Evolutionary conservation across 2,113 vertebrate genomes (phyloP), one percentile per base, ranked within the genome.

Genomic region (Pterocles burchelli): DNA sequence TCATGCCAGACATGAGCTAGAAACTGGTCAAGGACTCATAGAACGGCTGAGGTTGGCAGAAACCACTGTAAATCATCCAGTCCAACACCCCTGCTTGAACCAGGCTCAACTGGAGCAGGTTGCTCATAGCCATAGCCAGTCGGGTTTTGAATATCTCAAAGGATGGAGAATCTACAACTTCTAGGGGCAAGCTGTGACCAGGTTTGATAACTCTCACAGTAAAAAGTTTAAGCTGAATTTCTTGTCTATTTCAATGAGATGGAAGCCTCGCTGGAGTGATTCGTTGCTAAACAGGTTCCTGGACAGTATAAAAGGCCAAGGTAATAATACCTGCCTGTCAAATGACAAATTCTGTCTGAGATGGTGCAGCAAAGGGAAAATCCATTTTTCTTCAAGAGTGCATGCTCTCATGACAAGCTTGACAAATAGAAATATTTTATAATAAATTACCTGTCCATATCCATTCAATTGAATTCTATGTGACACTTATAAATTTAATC

Each of bases 301-400:
- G 55, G 43, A 25, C 41, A 72, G 19, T 72, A 38, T 88, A 84
- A 95, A 96, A 97, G 79, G 51, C 62, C 62, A 91, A 72, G 46
- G 34, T 76, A 96, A 96, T 97, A 94, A 93, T 70, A 90, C 25
- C 76, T 96, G 93, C 93, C 96, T 76, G 43, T 97, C 94, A 97
- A 94, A 61, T 10, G 75, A 88, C 89, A 97, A 95, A 96, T 96
- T 88, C 38, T 90, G 46, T 57, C 65, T 91, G 86, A 79, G 46
- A 36, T 28, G 13, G 5, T 84, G 38, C 34, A 89, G 48, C 68
- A 92, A 83, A 71, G 26, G 26, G 29, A 91, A 91, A 94, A 92
- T 24, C 10, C 9, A 38, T 55, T 93, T 85, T 82, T 93, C 81
- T 61, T 95, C 59, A 65, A 72, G 85, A 63, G 24, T 84, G 17